Base-by-base conservation (phyloP, 2,888 invertebrate genomes). In the Chrysina gloriosa region DNA sequence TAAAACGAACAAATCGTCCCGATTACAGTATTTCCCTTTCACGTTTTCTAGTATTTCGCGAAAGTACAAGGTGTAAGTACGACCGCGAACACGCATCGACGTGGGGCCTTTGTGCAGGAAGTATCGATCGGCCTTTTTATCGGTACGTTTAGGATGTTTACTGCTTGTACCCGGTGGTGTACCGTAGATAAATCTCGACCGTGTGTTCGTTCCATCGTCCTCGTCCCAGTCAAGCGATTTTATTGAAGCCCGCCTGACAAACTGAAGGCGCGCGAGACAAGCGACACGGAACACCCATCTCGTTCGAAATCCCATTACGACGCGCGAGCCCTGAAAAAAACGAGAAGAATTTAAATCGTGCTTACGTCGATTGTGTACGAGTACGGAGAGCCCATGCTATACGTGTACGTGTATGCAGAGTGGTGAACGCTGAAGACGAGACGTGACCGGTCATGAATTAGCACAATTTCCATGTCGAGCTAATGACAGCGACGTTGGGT, bases 281-380 rank as follows among this genome's bases (percentile, higher is more conserved):
- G 74, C 73, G 76, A 78, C 78, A 78, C 72, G 77, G 79, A 78
- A 79, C 79, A 78, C 79, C 79, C 79, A 79, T 79, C 78, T 78
- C 75, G 78, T 77, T 78, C 76, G 77, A 77, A 78, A 79, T 78
- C 77, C 77, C 76, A 78, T 78, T 77, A 77, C 75, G 68, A 45
- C 19, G 73, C 68, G 70, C 65, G 75, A 77, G 78, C 77, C 76
- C 77, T 77, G n/a, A n/a, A 77, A 77, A 78, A 31, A 79, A 78
- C 73, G 76, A 69, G 67, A 75, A 75, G 79, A 79, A 78, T 77
- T 78, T 77, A 76, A 78, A 78, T 77, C 75, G 75, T 69, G 45
- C 9, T 14, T 36, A 36, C 36, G 36, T 36, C 36, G 36, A 36
- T 36, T 36, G 36, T 36, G 36, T n/a, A n/a, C 9, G 11, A 14